These are phyloP conservation scores for Trichopria drosophilae DNA, from an alignment of 2,888 invertebrate species.

Conservation along the genomic window DNA sequence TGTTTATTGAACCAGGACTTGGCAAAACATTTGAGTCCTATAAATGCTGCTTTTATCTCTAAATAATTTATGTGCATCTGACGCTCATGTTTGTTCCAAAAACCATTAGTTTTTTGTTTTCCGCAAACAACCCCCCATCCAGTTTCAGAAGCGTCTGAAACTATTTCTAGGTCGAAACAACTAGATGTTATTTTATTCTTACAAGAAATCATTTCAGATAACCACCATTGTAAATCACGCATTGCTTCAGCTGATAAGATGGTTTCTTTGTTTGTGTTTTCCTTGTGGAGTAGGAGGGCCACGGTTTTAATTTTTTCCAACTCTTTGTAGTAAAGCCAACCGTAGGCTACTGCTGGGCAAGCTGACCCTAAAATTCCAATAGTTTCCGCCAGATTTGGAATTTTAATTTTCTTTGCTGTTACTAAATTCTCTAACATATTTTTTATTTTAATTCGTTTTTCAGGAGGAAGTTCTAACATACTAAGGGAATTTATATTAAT, in stretches of 20 bases:
- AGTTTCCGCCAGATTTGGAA: neutral
- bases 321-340: slow-evolving; percentile 21
- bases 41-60: neutral
- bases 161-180: neutral
- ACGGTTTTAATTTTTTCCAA: slow-evolving; percentile 2
- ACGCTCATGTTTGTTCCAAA: neutral
- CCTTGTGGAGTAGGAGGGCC: too few relatives aligned
- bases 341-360: slow-evolving; percentile 24
- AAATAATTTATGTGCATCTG: too few relatives aligned
- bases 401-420: too few relatives aligned
- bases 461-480: slow-evolving; percentile 1
- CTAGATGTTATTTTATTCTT: neutral
- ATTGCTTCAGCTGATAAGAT: neutral
- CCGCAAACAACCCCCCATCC: neutral
- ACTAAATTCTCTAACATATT: slow-evolving; percentile 1
- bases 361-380: slow-evolving; percentile 24
- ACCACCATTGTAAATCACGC: neutral
- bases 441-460: too few relatives aligned
- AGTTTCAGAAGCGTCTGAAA: neutral
- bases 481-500: neutral
- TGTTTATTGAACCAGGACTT: neutral
- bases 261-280: neutral
- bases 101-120: neutral
- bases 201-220: neutral
- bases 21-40: too few relatives aligned